Base-by-base conservation (phyloP, 2,888 invertebrate genomes). In the Chironomus tentans region DNA sequence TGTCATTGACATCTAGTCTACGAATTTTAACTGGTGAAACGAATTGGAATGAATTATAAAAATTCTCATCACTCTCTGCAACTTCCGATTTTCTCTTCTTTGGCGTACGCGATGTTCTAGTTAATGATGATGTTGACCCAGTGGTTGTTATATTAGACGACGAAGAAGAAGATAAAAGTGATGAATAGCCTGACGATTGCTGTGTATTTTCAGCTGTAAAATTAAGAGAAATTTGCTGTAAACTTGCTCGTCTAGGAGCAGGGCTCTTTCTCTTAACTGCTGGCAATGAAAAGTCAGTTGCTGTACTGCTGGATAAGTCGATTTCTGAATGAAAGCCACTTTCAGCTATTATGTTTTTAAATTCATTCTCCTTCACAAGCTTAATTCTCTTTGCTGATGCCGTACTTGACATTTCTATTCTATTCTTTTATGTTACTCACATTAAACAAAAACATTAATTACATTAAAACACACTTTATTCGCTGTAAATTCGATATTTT, bases 11-110 rank as follows among this genome's bases (percentile, higher is more conserved):
- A 22, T 76, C 46, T 4, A 24, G 46, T 48, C 47, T 74, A 5
- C 48, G 21, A 38, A 72, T 62, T 38, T 74, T 74, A 1, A 38
- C 13, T 18, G 76, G 76, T 13, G 76, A 76, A 2, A 56, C 56
- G 3, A 71, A 71, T 18, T 50, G n/a, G 10, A 22, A 15, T 5
- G 71, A 56, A 61, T 56, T 71, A 38, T 65, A 62, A 47, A 62
- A 62, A 15, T 76, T 76, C n/a, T 76, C 76, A 68, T 76, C 76
- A 22, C 65, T 65, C 6, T 28, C 46, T 13, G 38, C n/a, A n/a
- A 62, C 65, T 6, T 76, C 56, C 0, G 21, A 21, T 18, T 69
- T 76, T n/a, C 76, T 22, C 56, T 76, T 76, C 13, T 61, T 65
- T 12, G 74, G 74, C 22, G 68, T 74, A 13, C 48, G 62, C 7